A percentile compares a stretch with the other conserved stretches of the same genome.
phyloP scores from a whole-genome alignment of 2,113 vertebrate species.

The Pan troglodytes region NHGRI_mPanTro3-v2.1_pri NC_072402.2:69831001-69831500 shows the following conservation, averaged over 20 bases:
- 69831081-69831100: too few species aligned
- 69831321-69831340: background rate
- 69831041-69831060: too few species aligned
- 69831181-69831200: background rate
- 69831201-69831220: background rate
- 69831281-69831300: background rate
- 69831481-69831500: too few species aligned
- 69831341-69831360: background rate
- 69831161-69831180: background rate
- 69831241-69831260: too few species aligned
- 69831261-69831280: too few species aligned
- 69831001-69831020: too few species aligned
- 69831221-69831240: background rate
- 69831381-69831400: background rate
- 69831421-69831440: background rate
- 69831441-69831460: background rate
- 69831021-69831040: too few species aligned
- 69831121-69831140: too few species aligned
- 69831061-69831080: too few species aligned
- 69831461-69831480: too few species aligned
- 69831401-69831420: background rate
- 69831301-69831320: background rate
- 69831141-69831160: too few species aligned
- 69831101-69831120: too few species aligned
- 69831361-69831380: background rate